These are phyloP conservation scores for Abramis brama DNA, from an alignment of 2,113 vertebrate genomes.

Conservation along the genomic window DNA sequence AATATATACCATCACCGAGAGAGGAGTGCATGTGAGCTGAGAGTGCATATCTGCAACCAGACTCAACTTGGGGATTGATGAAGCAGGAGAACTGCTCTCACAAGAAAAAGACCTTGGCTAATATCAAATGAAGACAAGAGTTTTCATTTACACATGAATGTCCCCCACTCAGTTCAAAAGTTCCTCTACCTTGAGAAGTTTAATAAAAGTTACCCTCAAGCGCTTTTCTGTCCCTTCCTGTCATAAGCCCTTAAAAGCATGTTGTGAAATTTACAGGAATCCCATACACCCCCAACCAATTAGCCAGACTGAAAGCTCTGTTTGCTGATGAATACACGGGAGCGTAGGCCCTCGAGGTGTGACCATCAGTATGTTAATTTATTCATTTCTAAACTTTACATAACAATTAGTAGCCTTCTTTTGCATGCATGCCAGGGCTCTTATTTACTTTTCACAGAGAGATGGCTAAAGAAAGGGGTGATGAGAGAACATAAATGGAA, in stretches of 20 bases:
- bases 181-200: conserved; percentile 33
- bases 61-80: neutral
- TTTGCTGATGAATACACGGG: conserved; percentile 58
- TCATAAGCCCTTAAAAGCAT: conserved; percentile 28
- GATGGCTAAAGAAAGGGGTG: conserved; percentile 6
- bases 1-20: neutral
- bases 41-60: conserved; percentile 6
- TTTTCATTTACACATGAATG: conserved; percentile 34
- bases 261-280: conserved; percentile 43
- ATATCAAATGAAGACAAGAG: conserved; percentile 31
- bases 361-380: conserved; percentile 67
- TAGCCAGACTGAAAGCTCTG: conserved; percentile 36
- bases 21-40: conserved; percentile 8
- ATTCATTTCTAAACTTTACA: conserved; percentile 76
- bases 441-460: conserved; percentile 57
- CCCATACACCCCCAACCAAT: conserved; percentile 42
- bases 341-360: conserved; percentile 54
- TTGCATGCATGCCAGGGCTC: conserved; percentile 67
- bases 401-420: conserved; percentile 73
- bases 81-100: conserved; percentile 1
- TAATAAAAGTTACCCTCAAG: conserved; percentile 27
- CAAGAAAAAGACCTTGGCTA: neutral
- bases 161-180: conserved; percentile 4
- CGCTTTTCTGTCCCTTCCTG: conserved; percentile 16
- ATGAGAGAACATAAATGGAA: conserved; percentile 7